phyloP scores from a whole-genome alignment of 2,797 vertebrate species.

The Oreortyx pictus region DNA sequence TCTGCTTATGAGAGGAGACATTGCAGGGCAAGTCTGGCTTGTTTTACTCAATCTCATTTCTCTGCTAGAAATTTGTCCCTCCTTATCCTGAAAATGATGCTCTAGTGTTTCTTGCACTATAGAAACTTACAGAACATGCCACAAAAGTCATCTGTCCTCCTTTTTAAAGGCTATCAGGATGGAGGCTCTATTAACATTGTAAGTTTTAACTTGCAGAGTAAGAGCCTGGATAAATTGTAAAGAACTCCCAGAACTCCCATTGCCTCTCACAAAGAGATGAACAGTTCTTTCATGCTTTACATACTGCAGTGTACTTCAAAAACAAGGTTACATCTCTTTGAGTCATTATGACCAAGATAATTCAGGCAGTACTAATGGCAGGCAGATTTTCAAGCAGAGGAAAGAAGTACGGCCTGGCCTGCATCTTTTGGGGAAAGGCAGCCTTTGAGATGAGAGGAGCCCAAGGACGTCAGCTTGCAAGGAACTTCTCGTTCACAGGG shows the following conservation, averaged over 20 bases:
- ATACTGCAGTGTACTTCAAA: background rate
- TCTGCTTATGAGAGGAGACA: background rate
- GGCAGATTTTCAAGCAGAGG: conserved; percentile 38
- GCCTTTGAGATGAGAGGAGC: background rate
- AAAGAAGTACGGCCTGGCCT: conserved; percentile 1
- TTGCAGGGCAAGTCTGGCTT: conserved; percentile 24
- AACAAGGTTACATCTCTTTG: conserved; percentile 48
- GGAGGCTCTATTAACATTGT: background rate
- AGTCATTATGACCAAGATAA: background rate
- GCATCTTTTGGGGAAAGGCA: conserved; percentile 27
- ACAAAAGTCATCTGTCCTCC: conserved; percentile 9
- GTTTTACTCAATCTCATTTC: background rate
- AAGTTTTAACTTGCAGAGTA: conserved; percentile 35
- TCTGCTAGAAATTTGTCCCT: conserved; percentile 5
- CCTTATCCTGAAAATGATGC: conserved; percentile 12
- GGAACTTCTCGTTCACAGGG: background rate
- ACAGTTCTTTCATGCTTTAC: conserved; percentile 36
- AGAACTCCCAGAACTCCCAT: conserved; percentile 28
- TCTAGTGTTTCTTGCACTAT: background rate
- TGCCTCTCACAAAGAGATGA: conserved; percentile 28
- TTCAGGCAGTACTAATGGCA: conserved; percentile 32
- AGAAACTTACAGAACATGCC: background rate
- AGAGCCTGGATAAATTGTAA: conserved; percentile 35
- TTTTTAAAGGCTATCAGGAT: conserved; percentile 27
- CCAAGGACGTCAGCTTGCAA: background rate